Conservation (phyloP, 2,797 vertebrate genomes). For the Scolopax rusticola region DNA sequence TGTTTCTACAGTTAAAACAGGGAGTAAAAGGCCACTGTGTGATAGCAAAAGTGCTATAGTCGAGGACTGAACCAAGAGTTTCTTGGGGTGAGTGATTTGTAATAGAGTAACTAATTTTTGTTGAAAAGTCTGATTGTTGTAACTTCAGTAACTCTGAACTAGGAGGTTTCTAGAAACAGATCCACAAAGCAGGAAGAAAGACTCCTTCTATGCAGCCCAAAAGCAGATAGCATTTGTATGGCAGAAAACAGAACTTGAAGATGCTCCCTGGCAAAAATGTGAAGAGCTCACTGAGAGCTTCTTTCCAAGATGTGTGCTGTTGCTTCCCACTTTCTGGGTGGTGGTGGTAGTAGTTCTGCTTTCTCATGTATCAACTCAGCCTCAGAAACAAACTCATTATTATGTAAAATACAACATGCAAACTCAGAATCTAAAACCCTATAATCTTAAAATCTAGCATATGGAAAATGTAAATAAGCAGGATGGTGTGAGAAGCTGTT, state of each 20-base stretch:
- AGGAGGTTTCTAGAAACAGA: not conserved
- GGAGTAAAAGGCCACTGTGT: not conserved
- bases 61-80: not conserved
- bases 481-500: slow-evolving; percentile 57
- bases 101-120: not conserved
- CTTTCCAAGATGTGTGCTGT: slow-evolving; percentile 36
- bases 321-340: slow-evolving; percentile 36
- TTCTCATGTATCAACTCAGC: slow-evolving; percentile 64
- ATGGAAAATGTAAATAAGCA: slow-evolving; percentile 61
- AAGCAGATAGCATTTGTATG: not conserved
- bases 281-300: not conserved
- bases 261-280: slow-evolving; percentile 14
- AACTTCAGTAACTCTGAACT: not conserved
- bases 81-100: not conserved
- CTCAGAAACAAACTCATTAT: slow-evolving; percentile 68
- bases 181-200: not conserved
- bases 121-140: not conserved
- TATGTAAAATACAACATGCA: slow-evolving; percentile 79
- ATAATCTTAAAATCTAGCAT: slow-evolving; percentile 78
- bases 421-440: slow-evolving; percentile 75
- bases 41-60: not conserved
- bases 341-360: slow-evolving; percentile 47
- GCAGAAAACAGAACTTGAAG: slow-evolving; percentile 18
- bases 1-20: not conserved
- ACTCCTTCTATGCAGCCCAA: not conserved